Percentiles rank a stretch among this genome's conserved stretches.
Conservation (phyloP, 2,888 invertebrate genomes). For the Lithophane leautieri region DNA sequence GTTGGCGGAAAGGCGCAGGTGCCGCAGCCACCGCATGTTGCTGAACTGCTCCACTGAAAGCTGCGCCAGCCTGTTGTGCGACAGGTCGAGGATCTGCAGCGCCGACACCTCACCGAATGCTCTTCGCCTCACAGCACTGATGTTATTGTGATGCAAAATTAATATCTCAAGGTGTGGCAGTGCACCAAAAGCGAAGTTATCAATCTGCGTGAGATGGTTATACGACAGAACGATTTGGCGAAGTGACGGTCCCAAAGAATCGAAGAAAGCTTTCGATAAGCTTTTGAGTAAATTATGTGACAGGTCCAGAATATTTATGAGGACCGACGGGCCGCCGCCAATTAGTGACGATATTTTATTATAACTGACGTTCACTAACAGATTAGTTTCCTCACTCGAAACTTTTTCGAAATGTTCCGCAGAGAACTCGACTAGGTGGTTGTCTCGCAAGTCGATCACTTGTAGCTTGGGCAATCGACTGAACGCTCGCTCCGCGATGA, state of each 20-base stretch:
- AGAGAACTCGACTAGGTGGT: constrained; percentile 92
- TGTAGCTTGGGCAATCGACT: constrained; percentile 92
- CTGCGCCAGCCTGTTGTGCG: constrained; percentile 73
- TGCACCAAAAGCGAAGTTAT: constrained; percentile 81
- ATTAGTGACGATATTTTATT: constrained; percentile 88
- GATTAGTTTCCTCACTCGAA: constrained; percentile 89
- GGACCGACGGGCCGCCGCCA: constrained; percentile 76
- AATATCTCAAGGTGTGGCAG: constrained; percentile 80
- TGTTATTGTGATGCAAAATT: constrained; percentile 92
- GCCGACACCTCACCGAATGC: constrained; percentile 90
- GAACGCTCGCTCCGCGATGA: constrained; percentile 93
- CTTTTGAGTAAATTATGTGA: constrained; percentile 91
- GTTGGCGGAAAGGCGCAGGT: constrained; percentile 92
- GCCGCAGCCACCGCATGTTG: constrained; percentile 92
- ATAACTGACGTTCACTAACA: constrained; percentile 93
- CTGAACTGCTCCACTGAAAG: constrained; percentile 78
- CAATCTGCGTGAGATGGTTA: constrained; percentile 86
- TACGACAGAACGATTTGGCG: constrained; percentile 89
- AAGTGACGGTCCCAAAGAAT: constrained; percentile 76
- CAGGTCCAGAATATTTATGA: constrained; percentile 92
- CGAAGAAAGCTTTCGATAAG: constrained; percentile 91
- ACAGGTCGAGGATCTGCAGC: constrained; percentile 77
- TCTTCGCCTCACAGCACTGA: constrained; percentile 92
- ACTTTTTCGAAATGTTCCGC: constrained; percentile 92
- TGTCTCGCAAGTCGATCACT: constrained; percentile 94